Conservation (phyloP, 2,113 vertebrate species). For the Zingel zingel region DNA sequence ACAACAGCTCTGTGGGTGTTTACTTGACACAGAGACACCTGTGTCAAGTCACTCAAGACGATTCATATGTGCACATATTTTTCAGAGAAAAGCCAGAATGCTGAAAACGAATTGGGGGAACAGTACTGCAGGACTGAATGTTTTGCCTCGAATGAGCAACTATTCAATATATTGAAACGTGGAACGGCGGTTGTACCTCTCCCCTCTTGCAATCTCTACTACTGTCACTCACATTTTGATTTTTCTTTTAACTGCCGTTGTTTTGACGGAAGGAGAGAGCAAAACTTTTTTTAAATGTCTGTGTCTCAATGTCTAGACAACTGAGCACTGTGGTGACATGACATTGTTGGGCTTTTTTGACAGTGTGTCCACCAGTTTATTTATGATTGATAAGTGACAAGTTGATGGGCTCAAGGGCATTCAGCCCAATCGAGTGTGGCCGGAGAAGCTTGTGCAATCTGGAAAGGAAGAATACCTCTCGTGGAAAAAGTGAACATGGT, state of each 20-base stretch:
- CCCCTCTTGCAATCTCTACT: slow-evolving; percentile 35
- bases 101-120: not conserved
- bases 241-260: slow-evolving; percentile 21
- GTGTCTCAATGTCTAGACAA: slow-evolving; percentile 18
- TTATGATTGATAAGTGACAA: slow-evolving; percentile 37
- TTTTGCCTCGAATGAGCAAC: slow-evolving; percentile 14
- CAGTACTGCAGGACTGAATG: not conserved
- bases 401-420: not conserved
- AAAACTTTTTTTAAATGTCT: slow-evolving; percentile 12
- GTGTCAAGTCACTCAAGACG: slow-evolving; percentile 51
- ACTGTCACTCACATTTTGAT: slow-evolving; percentile 54
- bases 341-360: slow-evolving; percentile 41
- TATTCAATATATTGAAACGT: slow-evolving; percentile 23
- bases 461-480: not conserved
- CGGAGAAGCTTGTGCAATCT: slow-evolving; percentile 10
- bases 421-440: not conserved
- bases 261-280: slow-evolving; percentile 7
- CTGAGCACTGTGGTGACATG: slow-evolving; percentile 5
- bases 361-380: slow-evolving; percentile 25
- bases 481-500: slow-evolving; percentile 4
- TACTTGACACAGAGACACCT: slow-evolving; percentile 44
- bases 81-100: slow-evolving; percentile 14
- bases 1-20: slow-evolving; percentile 71
- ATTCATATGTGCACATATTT: slow-evolving; percentile 42
- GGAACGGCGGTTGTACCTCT: not conserved